phyloP scores from a whole-genome alignment of 1,140 invertebrate species.

The Drosophila ananassae region DNA sequence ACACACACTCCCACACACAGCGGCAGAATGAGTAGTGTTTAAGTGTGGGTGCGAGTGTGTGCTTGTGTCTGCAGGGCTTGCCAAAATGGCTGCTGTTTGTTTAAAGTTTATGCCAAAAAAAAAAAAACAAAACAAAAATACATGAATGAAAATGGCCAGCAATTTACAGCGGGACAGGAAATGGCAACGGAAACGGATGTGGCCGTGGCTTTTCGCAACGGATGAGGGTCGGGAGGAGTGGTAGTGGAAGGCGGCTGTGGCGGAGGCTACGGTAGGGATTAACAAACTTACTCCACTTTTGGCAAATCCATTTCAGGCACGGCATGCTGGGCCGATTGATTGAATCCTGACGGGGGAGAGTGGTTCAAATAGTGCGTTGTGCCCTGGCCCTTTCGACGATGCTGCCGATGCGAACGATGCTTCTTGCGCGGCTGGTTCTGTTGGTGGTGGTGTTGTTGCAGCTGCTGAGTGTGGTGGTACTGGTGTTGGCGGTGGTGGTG shows the following conservation, averaged over 20 bases:
- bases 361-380: slow-evolving; percentile 30
- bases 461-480: slow-evolving; percentile 22
- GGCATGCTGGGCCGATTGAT: slow-evolving; percentile 46
- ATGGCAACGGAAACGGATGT: slow-evolving; percentile 74
- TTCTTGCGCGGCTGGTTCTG: slow-evolving; percentile 52
- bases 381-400: slow-evolving; percentile 44
- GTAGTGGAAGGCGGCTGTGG: no score
- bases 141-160: slow-evolving; percentile 70
- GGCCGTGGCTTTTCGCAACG: slow-evolving; percentile 16
- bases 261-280: neutral
- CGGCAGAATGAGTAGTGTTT: slow-evolving; percentile 35
- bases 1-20: slow-evolving; percentile 25
- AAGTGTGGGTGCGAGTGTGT: slow-evolving; percentile 5
- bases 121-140: slow-evolving; percentile 39
- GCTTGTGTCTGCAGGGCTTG: slow-evolving; percentile 33
- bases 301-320: slow-evolving; percentile 44
- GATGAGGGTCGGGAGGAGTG: neutral
- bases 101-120: slow-evolving; percentile 59
- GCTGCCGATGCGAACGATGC: slow-evolving; percentile 41
- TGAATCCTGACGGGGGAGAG: slow-evolving; percentile 42
- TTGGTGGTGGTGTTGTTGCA: slow-evolving; percentile 31
- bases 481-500: slow-evolving; percentile 8
- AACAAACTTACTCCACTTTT: slow-evolving; percentile 66
- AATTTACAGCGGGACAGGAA: slow-evolving; percentile 69
- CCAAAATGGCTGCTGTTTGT: slow-evolving; percentile 65